Percentiles rank a stretch among this genome's conserved stretches.
Evolutionary conservation across 2,797 vertebrate genomes (phyloP).

Genomic region (Naso thynnoides): DNA sequence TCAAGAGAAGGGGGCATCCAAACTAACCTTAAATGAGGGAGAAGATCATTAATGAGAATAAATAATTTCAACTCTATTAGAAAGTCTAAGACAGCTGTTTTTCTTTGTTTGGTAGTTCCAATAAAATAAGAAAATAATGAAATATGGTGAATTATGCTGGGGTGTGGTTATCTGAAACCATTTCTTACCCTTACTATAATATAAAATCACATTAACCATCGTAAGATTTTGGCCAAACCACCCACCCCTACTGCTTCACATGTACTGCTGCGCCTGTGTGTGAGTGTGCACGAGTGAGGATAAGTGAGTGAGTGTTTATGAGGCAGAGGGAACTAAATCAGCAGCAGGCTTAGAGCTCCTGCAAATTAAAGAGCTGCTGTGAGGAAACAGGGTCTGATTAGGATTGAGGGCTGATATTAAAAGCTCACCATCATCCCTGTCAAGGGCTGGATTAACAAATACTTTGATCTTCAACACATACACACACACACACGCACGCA

Average conservation of each 20-base stretch:
- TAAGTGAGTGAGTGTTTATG: slow-evolving; percentile 16
- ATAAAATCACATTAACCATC: too few species aligned
- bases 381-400: slow-evolving; percentile 46
- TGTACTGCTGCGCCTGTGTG: slow-evolving; percentile 1
- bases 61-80: too few species aligned
- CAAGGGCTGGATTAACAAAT: slow-evolving; percentile 63
- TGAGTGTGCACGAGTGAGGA: not conserved
- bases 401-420: slow-evolving; percentile 60
- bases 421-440: slow-evolving; percentile 56
- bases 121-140: too few species aligned
- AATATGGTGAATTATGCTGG: too few species aligned
- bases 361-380: slow-evolving; percentile 59
- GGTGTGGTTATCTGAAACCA: too few species aligned
- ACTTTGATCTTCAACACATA: slow-evolving; percentile 49
- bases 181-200: too few species aligned
- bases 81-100: too few species aligned
- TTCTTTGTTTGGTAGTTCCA: too few species aligned
- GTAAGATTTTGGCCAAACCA: too few species aligned
- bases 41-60: too few species aligned
- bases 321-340: slow-evolving; percentile 40
- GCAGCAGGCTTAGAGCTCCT: slow-evolving; percentile 48
- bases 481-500: slow-evolving; percentile 8
- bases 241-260: not conserved
- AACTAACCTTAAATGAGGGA: too few species aligned
- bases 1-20: too few species aligned